Evolutionary conservation across 2,113 vertebrate genomes (phyloP), one percentile per base, ranked within the genome.

Genomic region (Polyodon spathula): DNA sequence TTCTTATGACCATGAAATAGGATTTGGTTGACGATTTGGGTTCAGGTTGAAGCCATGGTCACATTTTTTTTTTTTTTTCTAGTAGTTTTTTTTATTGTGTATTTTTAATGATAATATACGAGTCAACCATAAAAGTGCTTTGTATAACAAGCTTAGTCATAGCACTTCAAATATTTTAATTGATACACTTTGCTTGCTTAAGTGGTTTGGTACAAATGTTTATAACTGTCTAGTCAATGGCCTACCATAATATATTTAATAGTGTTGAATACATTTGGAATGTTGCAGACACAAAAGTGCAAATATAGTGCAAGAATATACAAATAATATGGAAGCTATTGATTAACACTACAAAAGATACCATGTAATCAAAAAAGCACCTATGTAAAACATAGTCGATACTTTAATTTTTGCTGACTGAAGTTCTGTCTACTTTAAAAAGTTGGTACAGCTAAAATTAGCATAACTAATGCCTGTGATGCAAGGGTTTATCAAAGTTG

Each of bases 1-100:
- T n/a, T n/a, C n/a, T n/a, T 50, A n/a, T 50, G 48, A 50, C 48
- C 48, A 50, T 50, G 48, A 50, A 50, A 50, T 50, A 50, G 8
- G 48, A 50, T 50, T 50, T 50, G 12, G 8, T 11, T 50, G 48
- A 50, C 15, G 15, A 50, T 11, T 50, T 50, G 12, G 48, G 12
- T 4, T 6, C 11, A 50, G 48, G 5, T n/a, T 12, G 12, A 6
- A 50, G 9, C 12, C 12, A 6, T 12, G 48, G 48, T 50, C 7
- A 50, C 48, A 50, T n/a, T 12, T 6, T 11, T 50, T 12, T 50
- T n/a, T 11, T 4, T 8, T 50, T 6, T 50, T 3, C 4, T 11
- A 6, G 14, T 7, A n/a, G 7, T 44, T 50, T 11, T 50, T 6
- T 50, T 10, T 50, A n/a, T 14, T 50, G 48, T 50, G 48, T 50